Evolutionary conservation across 2,888 invertebrate genomes (phyloP).

Genomic region (Dioctria rufipes): DNA sequence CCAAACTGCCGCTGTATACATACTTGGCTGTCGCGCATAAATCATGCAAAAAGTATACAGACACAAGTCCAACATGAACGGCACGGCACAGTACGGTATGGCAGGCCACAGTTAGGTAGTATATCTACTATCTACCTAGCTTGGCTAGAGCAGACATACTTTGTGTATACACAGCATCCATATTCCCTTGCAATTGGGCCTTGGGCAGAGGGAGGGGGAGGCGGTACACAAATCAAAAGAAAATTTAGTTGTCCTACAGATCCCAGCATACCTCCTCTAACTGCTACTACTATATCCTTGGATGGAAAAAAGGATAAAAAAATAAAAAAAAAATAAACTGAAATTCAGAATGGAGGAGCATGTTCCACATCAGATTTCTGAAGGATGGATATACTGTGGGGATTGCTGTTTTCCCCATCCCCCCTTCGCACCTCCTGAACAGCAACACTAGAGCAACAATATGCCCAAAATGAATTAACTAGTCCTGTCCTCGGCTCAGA

Average conservation of each 20-base stretch:
- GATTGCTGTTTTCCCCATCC: background rate
- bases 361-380: background rate
- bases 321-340: too few relatives aligned
- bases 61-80: slow-evolving; percentile 5
- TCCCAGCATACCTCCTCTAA: background rate
- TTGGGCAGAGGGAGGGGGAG: background rate
- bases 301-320: too few relatives aligned
- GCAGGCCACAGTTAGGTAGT: too few relatives aligned
- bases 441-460: background rate
- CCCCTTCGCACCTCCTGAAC: background rate
- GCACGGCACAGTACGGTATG: background rate
- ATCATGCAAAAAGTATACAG: slow-evolving; percentile 51
- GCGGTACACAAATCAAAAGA: slow-evolving; percentile 50
- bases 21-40: slow-evolving; percentile 34
- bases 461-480: slow-evolving; percentile 46
- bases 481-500: slow-evolving; percentile 29
- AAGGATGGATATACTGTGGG: background rate
- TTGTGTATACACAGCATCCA: background rate
- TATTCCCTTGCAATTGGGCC: slow-evolving; percentile 17
- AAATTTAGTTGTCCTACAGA: slow-evolving; percentile 53
- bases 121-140: background rate
- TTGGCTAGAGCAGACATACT: slow-evolving; percentile 25
- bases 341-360: background rate
- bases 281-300: too few relatives aligned
- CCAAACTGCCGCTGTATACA: slow-evolving; percentile 28